These are phyloP conservation scores for Amblyopsis rosae DNA, from an alignment of 2,113 vertebrate genomes.

Conservation along the genomic window DNA sequence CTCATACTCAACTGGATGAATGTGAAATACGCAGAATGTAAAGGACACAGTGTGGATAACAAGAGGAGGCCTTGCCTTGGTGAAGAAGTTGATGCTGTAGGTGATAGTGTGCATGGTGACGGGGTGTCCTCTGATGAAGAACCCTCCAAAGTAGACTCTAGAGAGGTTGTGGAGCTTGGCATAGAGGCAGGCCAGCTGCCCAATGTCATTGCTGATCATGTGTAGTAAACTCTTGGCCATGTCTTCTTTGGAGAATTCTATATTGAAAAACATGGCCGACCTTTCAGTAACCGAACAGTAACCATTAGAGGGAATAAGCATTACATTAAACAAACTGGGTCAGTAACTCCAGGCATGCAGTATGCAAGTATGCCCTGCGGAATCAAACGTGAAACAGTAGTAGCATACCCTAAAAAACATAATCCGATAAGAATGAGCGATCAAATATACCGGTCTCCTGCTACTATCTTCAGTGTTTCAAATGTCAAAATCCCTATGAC, in stretches of 20 bases:
- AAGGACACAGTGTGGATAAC: no score
- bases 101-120: slow-evolving; percentile 98
- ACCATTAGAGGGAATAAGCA: not conserved
- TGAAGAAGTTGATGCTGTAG: slow-evolving; percentile 99
- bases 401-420: not conserved
- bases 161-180: slow-evolving; percentile 88
- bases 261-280: not conserved
- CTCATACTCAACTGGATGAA: not conserved
- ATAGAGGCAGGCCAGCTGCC: slow-evolving; percentile 96
- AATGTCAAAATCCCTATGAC: no score
- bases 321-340: slow-evolving; percentile 7
- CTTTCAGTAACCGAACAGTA: slow-evolving; percentile 45
- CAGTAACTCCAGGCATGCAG: slow-evolving; percentile 10
- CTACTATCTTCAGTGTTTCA: not conserved
- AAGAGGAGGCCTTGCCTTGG: slow-evolving; percentile 80
- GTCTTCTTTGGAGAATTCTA: slow-evolving; percentile 96
- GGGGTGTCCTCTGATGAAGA: slow-evolving; percentile 96
- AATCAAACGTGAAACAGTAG: not conserved
- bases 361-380: not conserved
- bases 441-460: not conserved
- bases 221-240: slow-evolving; percentile 98
- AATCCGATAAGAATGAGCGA: not conserved
- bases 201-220: slow-evolving; percentile 99
- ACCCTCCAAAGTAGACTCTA: slow-evolving; percentile 95
- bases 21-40: no score